Conservation (phyloP, 2,113 vertebrate genomes). For the Paraplagusia blochii region DNA sequence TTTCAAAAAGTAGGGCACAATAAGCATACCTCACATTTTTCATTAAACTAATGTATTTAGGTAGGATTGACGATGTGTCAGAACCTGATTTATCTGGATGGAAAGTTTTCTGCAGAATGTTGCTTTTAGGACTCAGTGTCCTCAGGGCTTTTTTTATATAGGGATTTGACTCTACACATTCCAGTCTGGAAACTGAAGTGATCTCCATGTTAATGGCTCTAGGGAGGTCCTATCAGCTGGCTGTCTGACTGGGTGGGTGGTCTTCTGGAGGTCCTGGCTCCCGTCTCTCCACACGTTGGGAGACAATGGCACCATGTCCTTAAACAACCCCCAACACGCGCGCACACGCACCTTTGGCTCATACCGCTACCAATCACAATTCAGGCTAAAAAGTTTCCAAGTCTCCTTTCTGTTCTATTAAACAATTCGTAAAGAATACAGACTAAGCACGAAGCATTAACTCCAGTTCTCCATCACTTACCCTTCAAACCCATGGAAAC, state of each 20-base stretch:
- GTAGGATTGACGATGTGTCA: no score
- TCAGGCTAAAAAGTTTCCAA: conserved; percentile 6
- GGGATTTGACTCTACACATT: neutral
- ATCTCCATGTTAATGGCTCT: conserved; percentile 21
- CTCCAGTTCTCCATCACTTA: no score
- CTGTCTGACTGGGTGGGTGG: conserved; percentile 66
- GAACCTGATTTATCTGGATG: no score
- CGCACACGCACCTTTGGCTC: neutral
- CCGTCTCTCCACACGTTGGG: conserved; percentile 65
- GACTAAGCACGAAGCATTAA: no score
- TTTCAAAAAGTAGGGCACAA: no score
- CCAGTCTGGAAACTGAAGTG: neutral
- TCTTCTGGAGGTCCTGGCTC: conserved; percentile 66
- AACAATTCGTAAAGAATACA: no score
- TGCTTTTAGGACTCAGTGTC: no score
- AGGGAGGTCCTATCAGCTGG: conserved; percentile 32
- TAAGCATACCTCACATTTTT: no score
- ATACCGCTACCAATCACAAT: neutral
- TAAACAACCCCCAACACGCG: neutral
- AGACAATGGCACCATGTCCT: conserved; percentile 64
- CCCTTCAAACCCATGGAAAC: no score
- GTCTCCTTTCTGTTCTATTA: neutral
- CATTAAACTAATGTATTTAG: no score
- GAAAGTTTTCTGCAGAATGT: no score
- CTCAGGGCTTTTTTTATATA: no score